Evolutionary conservation across 2,888 invertebrate genomes (phyloP).

Genomic region (Rhagium mordax): DNA sequence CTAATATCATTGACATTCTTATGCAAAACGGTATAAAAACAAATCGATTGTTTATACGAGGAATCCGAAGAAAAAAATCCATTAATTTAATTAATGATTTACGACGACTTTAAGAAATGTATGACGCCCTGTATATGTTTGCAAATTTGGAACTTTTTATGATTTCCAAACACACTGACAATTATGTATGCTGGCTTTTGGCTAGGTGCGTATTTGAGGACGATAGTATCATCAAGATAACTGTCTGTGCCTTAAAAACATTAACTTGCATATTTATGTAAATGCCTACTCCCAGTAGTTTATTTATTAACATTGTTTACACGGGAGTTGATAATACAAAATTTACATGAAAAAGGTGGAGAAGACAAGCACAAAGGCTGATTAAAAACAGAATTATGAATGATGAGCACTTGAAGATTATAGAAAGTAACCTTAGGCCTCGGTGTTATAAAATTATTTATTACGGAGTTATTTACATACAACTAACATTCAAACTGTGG

Average conservation of each 20-base stretch:
- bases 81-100: no score
- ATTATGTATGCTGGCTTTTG: no score
- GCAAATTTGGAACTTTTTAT: no score
- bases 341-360: conserved; percentile 33
- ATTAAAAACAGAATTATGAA: conserved; percentile 17
- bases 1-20: neutral
- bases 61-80: no score
- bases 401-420: conserved; percentile 18
- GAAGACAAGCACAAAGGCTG: neutral
- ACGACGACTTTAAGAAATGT: no score
- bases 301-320: conserved; percentile 25
- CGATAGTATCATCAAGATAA: no score
- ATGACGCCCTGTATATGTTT: no score
- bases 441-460: conserved; percentile 25
- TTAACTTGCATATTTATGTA: conserved; percentile 1
- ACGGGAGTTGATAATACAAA: neutral
- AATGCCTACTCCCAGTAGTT: conserved; percentile 3
- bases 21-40: neutral
- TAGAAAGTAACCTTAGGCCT: conserved; percentile 25
- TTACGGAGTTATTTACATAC: conserved; percentile 23
- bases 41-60: no score
- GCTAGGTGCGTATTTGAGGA: no score
- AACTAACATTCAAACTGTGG: neutral
- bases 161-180: no score
- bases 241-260: no score